Evolutionary conservation across 2,113 vertebrate species (phyloP).

Genomic region (Scytalopus superciliaris): DNA sequence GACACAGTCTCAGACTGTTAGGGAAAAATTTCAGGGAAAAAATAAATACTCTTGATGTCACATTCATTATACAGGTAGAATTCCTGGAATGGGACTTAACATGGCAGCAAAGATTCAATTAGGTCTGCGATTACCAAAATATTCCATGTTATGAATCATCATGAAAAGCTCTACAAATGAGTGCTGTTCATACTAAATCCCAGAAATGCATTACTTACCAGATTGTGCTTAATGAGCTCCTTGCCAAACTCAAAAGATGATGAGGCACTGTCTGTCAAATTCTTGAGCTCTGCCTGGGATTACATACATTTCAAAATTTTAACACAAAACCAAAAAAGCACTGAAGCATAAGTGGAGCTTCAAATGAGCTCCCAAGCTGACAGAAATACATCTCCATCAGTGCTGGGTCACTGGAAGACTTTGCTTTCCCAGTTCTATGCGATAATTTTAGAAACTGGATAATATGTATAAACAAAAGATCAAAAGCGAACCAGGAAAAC

Average conservation of each 20-base stretch:
- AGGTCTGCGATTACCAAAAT: background rate
- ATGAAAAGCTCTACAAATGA: background rate
- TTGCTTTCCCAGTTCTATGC: background rate
- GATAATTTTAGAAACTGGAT: background rate
- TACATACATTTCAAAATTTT: conserved; percentile 23
- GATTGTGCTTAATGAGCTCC: conserved; percentile 96
- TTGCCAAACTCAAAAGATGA: conserved; percentile 96
- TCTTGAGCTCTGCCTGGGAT: conserved; percentile 91
- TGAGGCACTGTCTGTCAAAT: conserved; percentile 89
- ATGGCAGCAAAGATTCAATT: background rate
- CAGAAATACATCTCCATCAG: background rate
- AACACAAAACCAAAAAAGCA: background rate
- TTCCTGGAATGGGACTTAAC: background rate
- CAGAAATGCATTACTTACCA: conserved; percentile 76
- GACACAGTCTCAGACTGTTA: background rate
- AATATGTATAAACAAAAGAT: background rate
- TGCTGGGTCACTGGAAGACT: background rate
- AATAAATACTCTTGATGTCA: background rate
- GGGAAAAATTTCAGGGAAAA: background rate
- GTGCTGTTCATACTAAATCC: background rate
- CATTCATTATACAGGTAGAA: background rate
- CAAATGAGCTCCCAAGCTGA: background rate
- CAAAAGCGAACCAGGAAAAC: background rate
- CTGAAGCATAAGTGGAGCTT: background rate
- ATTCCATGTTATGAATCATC: background rate